phyloP scores from a whole-genome alignment of 2,888 invertebrate species.

The Limnephilus rhombicus region DNA sequence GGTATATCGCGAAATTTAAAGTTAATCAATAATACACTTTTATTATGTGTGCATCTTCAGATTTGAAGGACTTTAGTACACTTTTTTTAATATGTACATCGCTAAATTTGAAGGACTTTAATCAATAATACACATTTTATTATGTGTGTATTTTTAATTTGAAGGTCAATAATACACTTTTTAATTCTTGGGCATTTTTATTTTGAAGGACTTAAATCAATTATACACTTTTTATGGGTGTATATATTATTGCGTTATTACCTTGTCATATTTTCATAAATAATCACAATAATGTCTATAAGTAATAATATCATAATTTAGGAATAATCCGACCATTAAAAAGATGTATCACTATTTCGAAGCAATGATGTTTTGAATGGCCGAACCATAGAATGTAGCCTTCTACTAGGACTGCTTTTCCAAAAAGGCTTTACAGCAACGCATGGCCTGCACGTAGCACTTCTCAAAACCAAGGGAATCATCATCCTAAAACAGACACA shows the following conservation, averaged over 20 bases:
- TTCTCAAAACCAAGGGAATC: conserved; percentile 85
- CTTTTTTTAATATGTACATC: too few species aligned
- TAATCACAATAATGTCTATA: conserved; percentile 54
- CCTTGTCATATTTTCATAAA: conserved; percentile 53
- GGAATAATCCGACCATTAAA: background rate
- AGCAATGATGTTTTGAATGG: background rate
- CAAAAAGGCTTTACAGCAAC: conserved; percentile 83
- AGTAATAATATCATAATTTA: conserved; percentile 23
- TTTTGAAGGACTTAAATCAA: background rate
- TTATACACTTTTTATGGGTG: background rate
- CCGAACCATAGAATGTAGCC: background rate
- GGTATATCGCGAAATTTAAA: too few species aligned
- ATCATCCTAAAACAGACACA: conserved; percentile 77
- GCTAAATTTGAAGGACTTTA: too few species aligned
- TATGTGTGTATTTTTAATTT: too few species aligned
- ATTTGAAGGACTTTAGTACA: too few species aligned
- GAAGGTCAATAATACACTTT: too few species aligned
- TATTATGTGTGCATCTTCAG: too few species aligned
- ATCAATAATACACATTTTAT: too few species aligned
- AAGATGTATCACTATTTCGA: background rate
- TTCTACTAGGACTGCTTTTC: conserved; percentile 68
- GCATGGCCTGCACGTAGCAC: conserved; percentile 85
- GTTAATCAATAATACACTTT: too few species aligned
- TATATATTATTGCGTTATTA: conserved; percentile 52
- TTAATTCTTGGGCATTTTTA: too few species aligned